Percentiles rank a stretch among this genome's conserved stretches.
Conservation (phyloP, 2,888 invertebrate species). For the Camponotus fellah region DNA sequence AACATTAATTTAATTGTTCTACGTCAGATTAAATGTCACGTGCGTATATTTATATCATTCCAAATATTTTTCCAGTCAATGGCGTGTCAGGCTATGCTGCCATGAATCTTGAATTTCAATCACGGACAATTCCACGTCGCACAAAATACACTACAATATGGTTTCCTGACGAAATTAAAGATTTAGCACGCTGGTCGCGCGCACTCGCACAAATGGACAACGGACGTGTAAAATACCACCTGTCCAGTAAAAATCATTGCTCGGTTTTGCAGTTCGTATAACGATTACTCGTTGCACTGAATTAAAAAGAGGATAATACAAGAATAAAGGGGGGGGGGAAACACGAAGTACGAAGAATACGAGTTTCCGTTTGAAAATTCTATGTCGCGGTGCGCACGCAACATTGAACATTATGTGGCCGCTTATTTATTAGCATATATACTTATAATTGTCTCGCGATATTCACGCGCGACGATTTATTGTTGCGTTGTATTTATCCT, state of each 20-base stretch:
- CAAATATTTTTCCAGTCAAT: conserved; percentile 17
- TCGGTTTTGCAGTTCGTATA: conserved; percentile 67
- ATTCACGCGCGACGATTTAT: conserved; percentile 16
- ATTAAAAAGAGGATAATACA: conserved; percentile 58
- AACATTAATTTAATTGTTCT: conserved; percentile 34
- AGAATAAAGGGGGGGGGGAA: neutral
- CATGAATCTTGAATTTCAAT: conserved; percentile 70
- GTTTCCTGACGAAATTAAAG: conserved; percentile 62
- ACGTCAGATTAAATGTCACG: conserved; percentile 28
- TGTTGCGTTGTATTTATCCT: conserved; percentile 2
- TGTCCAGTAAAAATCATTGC: conserved; percentile 77
- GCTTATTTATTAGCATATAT: conserved; percentile 50
- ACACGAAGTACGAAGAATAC: conserved; percentile 43
- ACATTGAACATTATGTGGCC: conserved; percentile 24
- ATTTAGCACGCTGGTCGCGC: conserved; percentile 46
- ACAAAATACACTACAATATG: conserved; percentile 46
- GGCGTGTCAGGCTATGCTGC: conserved; percentile 3
- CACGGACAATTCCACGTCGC: conserved; percentile 48
- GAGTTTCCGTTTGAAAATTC: conserved; percentile 60
- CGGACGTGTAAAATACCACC: conserved; percentile 71
- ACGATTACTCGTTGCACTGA: conserved; percentile 59
- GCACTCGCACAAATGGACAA: conserved; percentile 57
- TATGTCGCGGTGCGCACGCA: conserved; percentile 9
- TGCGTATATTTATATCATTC: conserved; percentile 19
- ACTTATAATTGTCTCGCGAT: conserved; percentile 32